phyloP scores from a whole-genome alignment of 2,797 vertebrate species.

The Xenops minutus region DNA sequence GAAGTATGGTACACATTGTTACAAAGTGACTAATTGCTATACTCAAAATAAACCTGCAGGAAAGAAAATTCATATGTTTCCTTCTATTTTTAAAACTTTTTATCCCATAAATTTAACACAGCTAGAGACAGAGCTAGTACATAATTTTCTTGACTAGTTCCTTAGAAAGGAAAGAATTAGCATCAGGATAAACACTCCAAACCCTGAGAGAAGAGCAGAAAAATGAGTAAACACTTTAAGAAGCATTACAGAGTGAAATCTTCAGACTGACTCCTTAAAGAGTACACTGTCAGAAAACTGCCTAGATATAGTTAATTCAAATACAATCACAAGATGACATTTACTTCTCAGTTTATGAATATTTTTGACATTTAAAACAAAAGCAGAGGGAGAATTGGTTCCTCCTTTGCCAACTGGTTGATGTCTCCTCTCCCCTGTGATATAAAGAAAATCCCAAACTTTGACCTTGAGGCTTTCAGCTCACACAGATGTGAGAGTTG shows the following conservation, averaged over 20 bases:
- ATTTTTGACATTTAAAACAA: not conserved
- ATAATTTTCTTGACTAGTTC: not conserved
- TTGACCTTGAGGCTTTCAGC: not conserved
- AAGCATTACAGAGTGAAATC: not conserved
- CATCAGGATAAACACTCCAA: not conserved
- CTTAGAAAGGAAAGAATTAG: not conserved
- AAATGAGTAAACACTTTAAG: conserved; percentile 6
- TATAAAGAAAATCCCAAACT: not conserved
- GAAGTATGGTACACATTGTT: not conserved
- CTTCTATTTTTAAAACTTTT: not conserved
- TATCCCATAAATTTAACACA: not conserved
- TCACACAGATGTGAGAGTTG: not conserved
- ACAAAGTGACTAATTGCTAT: not conserved
- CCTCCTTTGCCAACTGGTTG: not conserved
- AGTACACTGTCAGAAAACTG: not conserved
- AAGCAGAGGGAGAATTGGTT: not conserved
- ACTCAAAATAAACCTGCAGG: not conserved
- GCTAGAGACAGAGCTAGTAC: not conserved
- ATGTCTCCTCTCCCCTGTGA: not conserved
- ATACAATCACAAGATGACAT: not conserved
- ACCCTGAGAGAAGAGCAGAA: not conserved
- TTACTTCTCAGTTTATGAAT: not conserved
- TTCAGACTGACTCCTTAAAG: not conserved
- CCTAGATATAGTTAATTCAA: not conserved
- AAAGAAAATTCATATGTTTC: not conserved